These are phyloP conservation scores for Zonitis immaculata DNA, from an alignment of 2,888 invertebrate genomes.

Conservation along the genomic window DNA sequence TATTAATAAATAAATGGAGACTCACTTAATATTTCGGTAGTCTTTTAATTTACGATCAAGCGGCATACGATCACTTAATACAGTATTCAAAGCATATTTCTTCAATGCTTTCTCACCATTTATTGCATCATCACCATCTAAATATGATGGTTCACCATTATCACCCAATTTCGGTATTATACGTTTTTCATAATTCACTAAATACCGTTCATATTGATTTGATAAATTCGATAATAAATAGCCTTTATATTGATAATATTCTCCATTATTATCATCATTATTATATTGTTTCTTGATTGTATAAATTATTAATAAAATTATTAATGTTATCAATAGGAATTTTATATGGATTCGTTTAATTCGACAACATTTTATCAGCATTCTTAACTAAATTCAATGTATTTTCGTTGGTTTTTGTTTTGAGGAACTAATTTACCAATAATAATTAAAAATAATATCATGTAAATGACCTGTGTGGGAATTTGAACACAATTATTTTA, in stretches of 20 bases:
- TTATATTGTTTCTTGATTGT: too few relatives aligned
- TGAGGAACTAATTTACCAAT: too few relatives aligned
- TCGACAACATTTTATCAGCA: not conserved
- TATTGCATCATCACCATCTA: conserved; percentile 66
- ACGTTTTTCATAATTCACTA: conserved; percentile 53
- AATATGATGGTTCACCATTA: conserved; percentile 61
- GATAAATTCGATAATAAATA: conserved; percentile 19
- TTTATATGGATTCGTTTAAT: not conserved
- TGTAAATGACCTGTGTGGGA: too few relatives aligned
- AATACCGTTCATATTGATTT: conserved; percentile 25
- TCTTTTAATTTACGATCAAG: conserved; percentile 74
- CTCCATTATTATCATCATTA: too few relatives aligned
- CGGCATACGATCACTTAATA: conserved; percentile 82
- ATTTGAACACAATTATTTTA: too few relatives aligned
- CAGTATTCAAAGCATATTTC: conserved; percentile 81
- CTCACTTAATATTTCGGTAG: conserved; percentile 52
- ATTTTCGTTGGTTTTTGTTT: too few relatives aligned
- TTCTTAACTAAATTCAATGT: conserved; percentile 8
- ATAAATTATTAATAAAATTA: not conserved
- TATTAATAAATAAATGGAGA: conserved; percentile 19
- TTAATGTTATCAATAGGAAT: not conserved
- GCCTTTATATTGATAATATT: too few relatives aligned
- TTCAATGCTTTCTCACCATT: conserved; percentile 68
- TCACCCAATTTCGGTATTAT: conserved; percentile 70
- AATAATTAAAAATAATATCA: too few relatives aligned